These are phyloP conservation scores for Drosophila nikananu DNA, from an alignment of 1,140 invertebrate species.

Conservation along the genomic window DNA sequence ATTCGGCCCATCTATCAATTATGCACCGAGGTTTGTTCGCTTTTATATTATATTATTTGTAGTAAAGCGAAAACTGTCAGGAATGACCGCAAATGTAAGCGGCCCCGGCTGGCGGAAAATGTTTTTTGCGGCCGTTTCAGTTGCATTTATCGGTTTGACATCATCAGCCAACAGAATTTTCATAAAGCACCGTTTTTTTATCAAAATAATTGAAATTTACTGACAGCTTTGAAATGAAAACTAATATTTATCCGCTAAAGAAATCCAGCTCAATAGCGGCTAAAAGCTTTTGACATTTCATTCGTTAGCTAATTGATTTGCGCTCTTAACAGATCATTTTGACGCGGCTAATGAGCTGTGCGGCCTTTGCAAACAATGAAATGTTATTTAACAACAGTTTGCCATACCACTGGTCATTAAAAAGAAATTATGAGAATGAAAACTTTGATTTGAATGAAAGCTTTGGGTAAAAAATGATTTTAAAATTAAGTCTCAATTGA, in stretches of 20 bases:
- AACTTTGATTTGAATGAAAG: neutral
- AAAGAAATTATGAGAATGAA: neutral
- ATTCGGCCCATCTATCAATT: constrained; percentile 62
- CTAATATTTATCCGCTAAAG: constrained; percentile 18
- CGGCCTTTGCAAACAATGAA: neutral
- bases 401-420: neutral
- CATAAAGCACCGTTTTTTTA: constrained; percentile 10
- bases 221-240: constrained; percentile 2
- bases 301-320: constrained; percentile 16
- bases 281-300: constrained; percentile 26
- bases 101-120: constrained; percentile 24
- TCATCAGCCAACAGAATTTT: constrained; percentile 1
- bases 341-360: constrained; percentile 12
- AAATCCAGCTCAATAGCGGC: neutral
- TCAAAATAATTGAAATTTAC: constrained; percentile 5
- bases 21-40: constrained; percentile 44
- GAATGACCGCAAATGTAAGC: constrained; percentile 59
- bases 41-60: constrained; percentile 48
- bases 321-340: constrained; percentile 11
- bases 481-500: neutral
- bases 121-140: constrained; percentile 39
- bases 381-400: neutral
- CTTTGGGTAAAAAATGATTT: neutral
- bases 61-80: constrained; percentile 55
- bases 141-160: constrained; percentile 68